Base-by-base conservation (phyloP, 2,888 invertebrate genomes). In the Ecliptopera silaceata region DNA sequence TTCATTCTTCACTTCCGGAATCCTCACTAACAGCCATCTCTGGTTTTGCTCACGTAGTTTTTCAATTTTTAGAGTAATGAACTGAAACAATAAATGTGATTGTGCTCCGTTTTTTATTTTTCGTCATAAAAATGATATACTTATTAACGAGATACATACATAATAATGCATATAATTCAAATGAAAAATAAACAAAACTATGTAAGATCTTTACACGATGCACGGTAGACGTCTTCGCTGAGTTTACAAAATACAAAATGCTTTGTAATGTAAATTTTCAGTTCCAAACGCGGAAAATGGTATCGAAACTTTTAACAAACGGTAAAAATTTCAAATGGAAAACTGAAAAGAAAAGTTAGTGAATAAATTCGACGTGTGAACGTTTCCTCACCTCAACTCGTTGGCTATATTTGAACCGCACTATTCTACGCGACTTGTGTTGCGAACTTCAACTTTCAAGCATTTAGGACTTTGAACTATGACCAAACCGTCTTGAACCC, bases 391-490 rank as follows among this genome's bases (percentile, higher is more conserved):
- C 54, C 49, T 29, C 51, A 2, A n/a, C 13, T 29, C 12, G 18
- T 5, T 20, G 2, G 26, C 43, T 32, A 8, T 12, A 15, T 0
- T 17, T 0, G 29, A 29, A n/a, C 29, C 38, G 17, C 10, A 56
- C 46, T 15, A 41, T 15, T 42, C 41, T 51, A 20, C 12, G 10
- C 20, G 29, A 20, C 6, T 20, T 31, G 38, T 10, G 4, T 36
- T 17, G 20, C 13, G 8, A 48, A 49, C 20, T 55, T 31, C 31
- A 11, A 69, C 65, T 73, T 56, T 69, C 63, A 62, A 60, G 65
- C 59, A 71, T 69, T 22, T 59, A 68, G 65, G 63, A 70, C n/a
- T n/a, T n/a, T n/a, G n/a, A n/a, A n/a, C n/a, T n/a, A n/a, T n/a
- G n/a, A n/a, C n/a, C n/a, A n/a, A n/a, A n/a, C n/a, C n/a, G n/a